phyloP scores from a whole-genome alignment of 2,797 vertebrate species.

The Pantherophis vulpinus region DNA sequence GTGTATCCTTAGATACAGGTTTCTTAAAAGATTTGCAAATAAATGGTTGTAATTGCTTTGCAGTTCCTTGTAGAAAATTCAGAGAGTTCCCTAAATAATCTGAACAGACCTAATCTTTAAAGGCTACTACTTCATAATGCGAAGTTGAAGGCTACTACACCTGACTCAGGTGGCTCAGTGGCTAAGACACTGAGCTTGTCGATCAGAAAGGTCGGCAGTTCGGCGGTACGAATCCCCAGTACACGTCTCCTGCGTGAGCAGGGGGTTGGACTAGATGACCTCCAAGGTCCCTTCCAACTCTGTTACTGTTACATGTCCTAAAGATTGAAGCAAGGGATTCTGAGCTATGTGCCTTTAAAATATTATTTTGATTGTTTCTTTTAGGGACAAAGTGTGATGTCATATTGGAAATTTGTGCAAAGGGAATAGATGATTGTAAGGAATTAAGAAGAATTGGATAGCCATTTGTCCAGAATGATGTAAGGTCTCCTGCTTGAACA shows the following conservation, averaged over 20 bases:
- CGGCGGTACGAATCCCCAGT: no score
- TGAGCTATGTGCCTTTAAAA: not conserved
- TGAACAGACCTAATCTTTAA: not conserved
- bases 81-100: not conserved
- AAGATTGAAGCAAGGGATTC: not conserved
- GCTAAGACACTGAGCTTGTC: no score
- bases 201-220: no score
- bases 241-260: no score
- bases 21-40: not conserved
- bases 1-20: not conserved
- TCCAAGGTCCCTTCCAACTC: no score
- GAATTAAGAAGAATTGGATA: not conserved
- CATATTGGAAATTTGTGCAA: not conserved
- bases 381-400: not conserved
- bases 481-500: no score
- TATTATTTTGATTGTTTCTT: not conserved
- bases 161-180: no score
- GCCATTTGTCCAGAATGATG: no score
- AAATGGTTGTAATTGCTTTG: not conserved
- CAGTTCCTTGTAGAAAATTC: not conserved
- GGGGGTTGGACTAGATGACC: no score
- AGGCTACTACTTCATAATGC: not conserved
- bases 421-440: not conserved
- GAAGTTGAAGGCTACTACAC: not conserved
- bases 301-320: not conserved